These are phyloP conservation scores for Thunnus albacares DNA, from an alignment of 2,797 vertebrate genomes.

Conservation along the genomic window DNA sequence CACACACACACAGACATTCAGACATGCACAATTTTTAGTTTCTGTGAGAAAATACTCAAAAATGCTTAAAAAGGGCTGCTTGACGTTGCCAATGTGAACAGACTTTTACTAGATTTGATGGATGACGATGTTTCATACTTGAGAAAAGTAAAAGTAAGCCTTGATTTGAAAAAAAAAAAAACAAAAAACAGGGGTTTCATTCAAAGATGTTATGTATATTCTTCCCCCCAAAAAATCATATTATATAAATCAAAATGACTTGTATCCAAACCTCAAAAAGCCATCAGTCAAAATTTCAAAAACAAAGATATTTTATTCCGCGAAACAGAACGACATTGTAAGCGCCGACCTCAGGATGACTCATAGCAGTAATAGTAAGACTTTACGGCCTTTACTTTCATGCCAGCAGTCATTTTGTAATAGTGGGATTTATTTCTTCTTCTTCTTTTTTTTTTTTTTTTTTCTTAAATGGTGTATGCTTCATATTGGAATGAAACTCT, in stretches of 20 bases:
- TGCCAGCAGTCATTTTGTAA: slow-evolving; percentile 68
- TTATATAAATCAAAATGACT: slow-evolving; percentile 55
- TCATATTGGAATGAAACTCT: slow-evolving; percentile 50
- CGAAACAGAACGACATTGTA: slow-evolving; percentile 65
- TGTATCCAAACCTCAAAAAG: slow-evolving; percentile 58
- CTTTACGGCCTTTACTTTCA: slow-evolving; percentile 52
- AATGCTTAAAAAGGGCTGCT: slow-evolving; percentile 7
- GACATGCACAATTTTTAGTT: slow-evolving; percentile 30
- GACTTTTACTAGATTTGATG: slow-evolving; percentile 58
- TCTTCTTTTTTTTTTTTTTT: slow-evolving; percentile 27
- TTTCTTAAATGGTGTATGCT: slow-evolving; percentile 30
- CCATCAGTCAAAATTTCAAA: slow-evolving; percentile 64
- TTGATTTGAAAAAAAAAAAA: slow-evolving; percentile 4
- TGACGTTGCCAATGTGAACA: slow-evolving; percentile 63
- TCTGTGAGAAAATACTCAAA: slow-evolving; percentile 57
- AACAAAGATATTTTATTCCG: slow-evolving; percentile 56
- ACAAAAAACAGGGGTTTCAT: slow-evolving; percentile 36
- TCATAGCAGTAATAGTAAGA: slow-evolving; percentile 66
- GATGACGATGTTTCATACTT: slow-evolving; percentile 41
- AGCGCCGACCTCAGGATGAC: slow-evolving; percentile 53
- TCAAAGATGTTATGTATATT: slow-evolving; percentile 27
- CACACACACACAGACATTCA: slow-evolving; percentile 24
- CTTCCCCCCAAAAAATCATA: slow-evolving; percentile 13
- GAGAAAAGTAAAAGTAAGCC: slow-evolving; percentile 22
- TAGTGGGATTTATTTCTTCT: slow-evolving; percentile 45